These are phyloP conservation scores for Vanessa cardui DNA, from an alignment of 2,888 invertebrate species.

Conservation along the genomic window DNA sequence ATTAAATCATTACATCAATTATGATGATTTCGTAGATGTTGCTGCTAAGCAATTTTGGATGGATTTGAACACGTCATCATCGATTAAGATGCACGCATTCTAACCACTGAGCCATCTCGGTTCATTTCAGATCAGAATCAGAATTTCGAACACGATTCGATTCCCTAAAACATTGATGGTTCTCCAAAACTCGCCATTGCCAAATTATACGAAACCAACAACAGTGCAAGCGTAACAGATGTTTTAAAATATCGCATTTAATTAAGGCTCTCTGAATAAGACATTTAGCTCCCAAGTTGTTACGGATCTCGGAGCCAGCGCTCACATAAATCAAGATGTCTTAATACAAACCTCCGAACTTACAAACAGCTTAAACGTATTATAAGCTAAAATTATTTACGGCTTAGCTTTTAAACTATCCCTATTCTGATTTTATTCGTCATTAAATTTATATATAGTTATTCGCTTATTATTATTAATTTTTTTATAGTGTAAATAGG, in stretches of 20 bases:
- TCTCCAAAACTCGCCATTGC: constrained; percentile 17
- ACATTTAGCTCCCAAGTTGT: constrained; percentile 36
- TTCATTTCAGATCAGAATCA: no score
- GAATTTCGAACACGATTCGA: background rate
- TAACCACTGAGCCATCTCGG: no score
- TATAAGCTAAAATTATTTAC: constrained; percentile 20
- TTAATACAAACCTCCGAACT: constrained; percentile 26
- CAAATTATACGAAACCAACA: constrained; percentile 26
- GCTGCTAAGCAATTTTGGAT: no score
- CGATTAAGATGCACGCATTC: no score
- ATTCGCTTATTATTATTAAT: no score
- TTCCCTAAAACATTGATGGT: constrained; percentile 3
- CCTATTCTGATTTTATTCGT: no score
- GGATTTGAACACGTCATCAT: no score
- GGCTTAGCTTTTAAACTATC: background rate
- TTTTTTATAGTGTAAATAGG: no score
- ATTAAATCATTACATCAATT: no score
- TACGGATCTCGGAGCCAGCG: constrained; percentile 18
- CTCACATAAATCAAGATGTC: constrained; percentile 33
- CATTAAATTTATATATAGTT: no score
- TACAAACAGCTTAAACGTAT: constrained; percentile 22
- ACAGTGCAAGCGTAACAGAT: constrained; percentile 34
- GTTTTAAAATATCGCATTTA: constrained; percentile 41
- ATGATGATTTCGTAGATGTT: no score
- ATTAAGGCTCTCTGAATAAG: constrained; percentile 39